These are phyloP conservation scores for Pristionchus maxplancki DNA, from an alignment of 2,888 invertebrate species.

Conservation along the genomic window DNA sequence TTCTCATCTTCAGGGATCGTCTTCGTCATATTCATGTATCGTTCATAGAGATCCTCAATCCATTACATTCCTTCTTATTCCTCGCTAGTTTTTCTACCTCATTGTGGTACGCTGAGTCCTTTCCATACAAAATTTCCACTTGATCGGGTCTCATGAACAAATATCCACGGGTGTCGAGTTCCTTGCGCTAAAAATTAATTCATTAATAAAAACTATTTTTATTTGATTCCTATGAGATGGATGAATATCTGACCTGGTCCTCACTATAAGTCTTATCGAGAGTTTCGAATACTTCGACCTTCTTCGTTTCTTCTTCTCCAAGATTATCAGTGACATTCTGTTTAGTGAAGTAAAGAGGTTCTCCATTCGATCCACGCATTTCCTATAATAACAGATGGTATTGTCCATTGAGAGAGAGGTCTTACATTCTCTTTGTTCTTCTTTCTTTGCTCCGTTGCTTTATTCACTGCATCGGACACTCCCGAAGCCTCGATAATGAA, in stretches of 20 bases:
- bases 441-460: constrained; percentile 9
- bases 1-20: constrained; percentile 60
- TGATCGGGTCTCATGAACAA: constrained; percentile 68
- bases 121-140: constrained; percentile 71
- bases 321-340: constrained; percentile 65
- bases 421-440: constrained; percentile 17
- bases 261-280: constrained; percentile 69
- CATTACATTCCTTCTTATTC: neutral
- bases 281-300: constrained; percentile 72
- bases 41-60: constrained; percentile 37
- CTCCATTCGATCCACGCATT: constrained; percentile 57
- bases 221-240: neutral
- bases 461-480: constrained; percentile 59
- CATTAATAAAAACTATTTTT: neutral
- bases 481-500: constrained; percentile 73
- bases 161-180: constrained; percentile 71
- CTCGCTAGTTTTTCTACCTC: neutral
- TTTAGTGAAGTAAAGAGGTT: constrained; percentile 69
- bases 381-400: constrained; percentile 36
- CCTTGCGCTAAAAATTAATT: constrained; percentile 55
- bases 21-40: constrained; percentile 60
- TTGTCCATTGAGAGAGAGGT: neutral
- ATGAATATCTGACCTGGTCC: constrained; percentile 60
- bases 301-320: constrained; percentile 61
- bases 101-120: constrained; percentile 68